phyloP scores from a whole-genome alignment of 2,797 vertebrate genomes.

The Clarias laeviceps region DNA sequence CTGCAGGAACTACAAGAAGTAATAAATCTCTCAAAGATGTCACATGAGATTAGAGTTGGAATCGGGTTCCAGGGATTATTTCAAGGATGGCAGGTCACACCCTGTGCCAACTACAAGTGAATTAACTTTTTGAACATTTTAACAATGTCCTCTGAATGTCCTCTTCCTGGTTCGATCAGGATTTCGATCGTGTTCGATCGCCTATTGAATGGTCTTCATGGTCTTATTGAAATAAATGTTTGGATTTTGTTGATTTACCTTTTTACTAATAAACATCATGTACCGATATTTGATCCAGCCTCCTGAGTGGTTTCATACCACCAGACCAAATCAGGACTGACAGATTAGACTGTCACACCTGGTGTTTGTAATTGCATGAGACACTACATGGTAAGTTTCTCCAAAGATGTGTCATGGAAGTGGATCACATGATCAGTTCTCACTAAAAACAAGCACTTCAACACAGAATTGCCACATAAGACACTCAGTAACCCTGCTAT shows the following conservation, averaged over 20 bases:
- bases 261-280: slow-evolving; percentile 11
- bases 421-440: slow-evolving; percentile 3
- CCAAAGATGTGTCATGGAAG: slow-evolving; percentile 7
- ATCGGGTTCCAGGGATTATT: neutral
- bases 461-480: neutral
- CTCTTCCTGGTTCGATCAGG: no score
- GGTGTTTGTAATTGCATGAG: slow-evolving; percentile 23
- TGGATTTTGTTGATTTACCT: neutral
- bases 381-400: slow-evolving; percentile 18
- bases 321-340: slow-evolving; percentile 26
- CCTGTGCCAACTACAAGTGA: neutral
- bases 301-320: neutral
- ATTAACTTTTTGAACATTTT: neutral
- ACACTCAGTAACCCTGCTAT: neutral
- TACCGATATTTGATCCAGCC: neutral
- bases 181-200: neutral
- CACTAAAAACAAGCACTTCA: neutral
- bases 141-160: no score
- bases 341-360: slow-evolving; percentile 26
- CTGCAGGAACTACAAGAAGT: neutral
- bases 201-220: neutral
- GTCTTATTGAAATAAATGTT: neutral
- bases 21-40: neutral
- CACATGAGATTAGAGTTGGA: neutral
- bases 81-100: neutral